Conservation (phyloP, 2,888 invertebrate species). For the Campaea margaritaria region DNA sequence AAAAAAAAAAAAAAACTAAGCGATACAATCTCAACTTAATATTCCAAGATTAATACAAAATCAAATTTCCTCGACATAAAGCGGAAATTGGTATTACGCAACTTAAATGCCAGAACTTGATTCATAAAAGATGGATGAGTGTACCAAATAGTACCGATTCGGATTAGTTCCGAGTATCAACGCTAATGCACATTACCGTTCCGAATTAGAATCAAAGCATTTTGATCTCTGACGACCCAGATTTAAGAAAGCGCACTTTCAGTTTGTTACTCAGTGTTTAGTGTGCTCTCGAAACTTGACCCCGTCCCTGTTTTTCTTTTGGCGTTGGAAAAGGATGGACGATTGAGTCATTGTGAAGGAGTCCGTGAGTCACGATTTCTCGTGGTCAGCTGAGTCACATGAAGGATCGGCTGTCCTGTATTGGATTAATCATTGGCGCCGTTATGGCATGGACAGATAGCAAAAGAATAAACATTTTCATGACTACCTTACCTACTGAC, state of each 20-base stretch:
- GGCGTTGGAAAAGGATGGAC: slow-evolving; percentile 45
- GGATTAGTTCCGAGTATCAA: slow-evolving; percentile 49
- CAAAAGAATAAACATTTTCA: slow-evolving; percentile 22
- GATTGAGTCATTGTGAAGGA: slow-evolving; percentile 58
- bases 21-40: not conserved
- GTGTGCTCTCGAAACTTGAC: slow-evolving; percentile 9
- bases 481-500: slow-evolving; percentile 2
- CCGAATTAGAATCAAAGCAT: slow-evolving; percentile 54
- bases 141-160: slow-evolving; percentile 35
- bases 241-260: slow-evolving; percentile 27
- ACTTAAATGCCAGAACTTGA: slow-evolving; percentile 33
- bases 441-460: slow-evolving; percentile 35
- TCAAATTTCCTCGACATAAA: slow-evolving; percentile 7
- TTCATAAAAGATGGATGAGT: slow-evolving; percentile 38
- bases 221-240: slow-evolving; percentile 44
- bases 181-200: slow-evolving; percentile 46
- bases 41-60: not conserved
- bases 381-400: slow-evolving; percentile 71
- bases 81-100: slow-evolving; percentile 34
- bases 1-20: too few species aligned
- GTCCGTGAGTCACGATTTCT: slow-evolving; percentile 63
- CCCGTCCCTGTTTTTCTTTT: slow-evolving; percentile 42
- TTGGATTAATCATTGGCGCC: slow-evolving; percentile 60
- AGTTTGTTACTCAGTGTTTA: slow-evolving; percentile 20
- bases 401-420: slow-evolving; percentile 57